Evolutionary conservation across 1,140 invertebrate genomes (phyloP).

Genomic region (Zaprionus vittiger): DNA sequence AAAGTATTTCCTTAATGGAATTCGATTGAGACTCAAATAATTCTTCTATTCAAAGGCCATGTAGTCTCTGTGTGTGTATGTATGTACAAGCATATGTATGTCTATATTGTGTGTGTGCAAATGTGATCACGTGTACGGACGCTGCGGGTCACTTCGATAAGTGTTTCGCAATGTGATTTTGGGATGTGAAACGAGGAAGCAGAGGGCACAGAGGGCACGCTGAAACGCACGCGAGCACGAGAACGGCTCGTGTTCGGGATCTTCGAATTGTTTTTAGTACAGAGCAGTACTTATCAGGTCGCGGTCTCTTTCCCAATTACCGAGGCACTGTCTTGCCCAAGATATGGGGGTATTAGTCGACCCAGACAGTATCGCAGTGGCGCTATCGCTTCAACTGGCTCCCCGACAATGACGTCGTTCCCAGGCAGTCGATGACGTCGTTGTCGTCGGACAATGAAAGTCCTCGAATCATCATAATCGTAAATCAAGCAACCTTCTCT

Average conservation of each 20-base stretch:
- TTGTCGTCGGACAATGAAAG: not conserved
- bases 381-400: not conserved
- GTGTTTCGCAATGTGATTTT: conserved; percentile 10
- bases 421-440: conserved; percentile 5
- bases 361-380: conserved; percentile 6
- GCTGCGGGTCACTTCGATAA: conserved; percentile 8
- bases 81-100: not conserved
- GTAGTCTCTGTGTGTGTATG: not conserved
- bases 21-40: conserved; percentile 10
- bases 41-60: conserved; percentile 15
- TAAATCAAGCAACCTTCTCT: conserved; percentile 32
- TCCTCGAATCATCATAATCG: conserved; percentile 13
- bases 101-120: not conserved
- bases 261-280: not conserved
- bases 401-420: not conserved
- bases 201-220: not conserved
- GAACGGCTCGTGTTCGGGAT: conserved; percentile 15
- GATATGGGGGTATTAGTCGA: conserved; percentile 20
- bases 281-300: conserved; percentile 10
- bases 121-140: conserved; percentile 15
- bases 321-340: conserved; percentile 12
- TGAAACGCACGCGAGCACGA: conserved; percentile 3
- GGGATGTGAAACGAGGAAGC: not conserved
- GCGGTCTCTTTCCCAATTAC: conserved; percentile 21
- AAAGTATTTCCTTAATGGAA: conserved; percentile 3